Evolutionary conservation across 2,113 vertebrate species (phyloP), one percentile per base, ranked within the genome.

Genomic region (Galbula dea): DNA sequence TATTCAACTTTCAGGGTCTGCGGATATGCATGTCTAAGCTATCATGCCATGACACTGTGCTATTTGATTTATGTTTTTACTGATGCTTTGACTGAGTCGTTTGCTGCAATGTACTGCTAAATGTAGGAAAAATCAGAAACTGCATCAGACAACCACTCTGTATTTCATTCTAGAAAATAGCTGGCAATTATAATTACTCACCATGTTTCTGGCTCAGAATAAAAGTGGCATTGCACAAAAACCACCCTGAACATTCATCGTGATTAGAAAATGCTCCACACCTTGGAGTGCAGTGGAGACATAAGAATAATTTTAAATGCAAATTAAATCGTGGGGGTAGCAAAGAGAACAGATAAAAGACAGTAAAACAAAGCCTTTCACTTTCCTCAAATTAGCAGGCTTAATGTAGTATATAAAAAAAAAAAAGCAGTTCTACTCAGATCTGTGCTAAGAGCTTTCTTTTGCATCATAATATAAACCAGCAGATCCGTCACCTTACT

Each of bases 311-410:
- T 98, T 98, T 98, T 95, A 97, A 97, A 98, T 98, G 97, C 97
- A 98, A 98, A 98, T 98, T 93, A 97, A 98, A 97, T 95, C 97
- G 98, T 98, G 97, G 97, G 97, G 97, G 98, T 98, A 97, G 97
- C 77, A 89, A 96, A 97, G 90, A 97, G 97, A 98, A 97, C 95
- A 97, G 97, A 97, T 93, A 95, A 97, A 98, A 98, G 97, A 97
- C 97, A 97, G 97, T 97, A 97, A 97, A 97, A 98, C 96, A 97
- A 97, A 97, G 97, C 98, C 97, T 97, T 98, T 97, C 97, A 95
- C 90, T 96, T 98, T 97, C 96, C 97, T 97, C 95, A 97, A 98
- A 97, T 98, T 98, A 98, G 97, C 95, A 97, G 86, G 91, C n/a
- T 96, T 97, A 97, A 97, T 97, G 96, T 96, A 96, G 91, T 97